Percentiles rank a stretch among this genome's conserved stretches.
Evolutionary conservation across 2,888 invertebrate genomes (phyloP).

Genomic region (Acleris emargana): DNA sequence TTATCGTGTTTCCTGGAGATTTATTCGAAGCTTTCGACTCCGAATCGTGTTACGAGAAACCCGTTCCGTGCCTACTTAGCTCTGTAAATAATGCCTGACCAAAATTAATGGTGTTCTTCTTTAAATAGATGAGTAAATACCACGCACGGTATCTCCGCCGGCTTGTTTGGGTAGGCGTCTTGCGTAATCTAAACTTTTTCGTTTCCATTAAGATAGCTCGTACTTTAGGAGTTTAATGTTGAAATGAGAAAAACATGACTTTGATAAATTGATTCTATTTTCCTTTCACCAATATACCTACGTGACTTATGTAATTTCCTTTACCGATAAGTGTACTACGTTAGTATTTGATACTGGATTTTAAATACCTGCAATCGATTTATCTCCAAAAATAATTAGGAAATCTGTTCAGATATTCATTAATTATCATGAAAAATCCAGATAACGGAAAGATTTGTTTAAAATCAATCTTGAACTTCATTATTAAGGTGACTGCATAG

Average conservation of each 20-base stretch:
- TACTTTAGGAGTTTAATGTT: slow-evolving; percentile 43
- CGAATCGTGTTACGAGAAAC: slow-evolving; percentile 74
- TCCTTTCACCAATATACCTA: neutral
- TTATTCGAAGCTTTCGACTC: slow-evolving; percentile 74
- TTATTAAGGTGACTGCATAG: no score
- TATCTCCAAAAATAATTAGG: no score
- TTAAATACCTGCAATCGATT: no score
- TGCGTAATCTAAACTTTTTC: slow-evolving; percentile 73
- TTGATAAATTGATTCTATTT: neutral
- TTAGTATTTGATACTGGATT: no score
- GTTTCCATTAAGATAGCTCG: slow-evolving; percentile 62
- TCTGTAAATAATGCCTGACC: slow-evolving; percentile 78
- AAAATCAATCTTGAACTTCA: no score
- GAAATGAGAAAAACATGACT: slow-evolving; percentile 24
- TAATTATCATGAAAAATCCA: no score
- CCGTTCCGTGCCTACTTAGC: slow-evolving; percentile 80
- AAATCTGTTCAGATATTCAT: no score
- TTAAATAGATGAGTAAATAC: slow-evolving; percentile 83
- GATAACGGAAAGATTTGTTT: no score
- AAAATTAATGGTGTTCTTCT: slow-evolving; percentile 77
- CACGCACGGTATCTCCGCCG: slow-evolving; percentile 74
- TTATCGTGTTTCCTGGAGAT: slow-evolving; percentile 79
- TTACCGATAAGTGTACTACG: neutral
- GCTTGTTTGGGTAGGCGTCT: slow-evolving; percentile 66
- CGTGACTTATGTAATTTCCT: neutral